Conservation (phyloP, 2,113 vertebrate species). For the Perca fluviatilis region DNA sequence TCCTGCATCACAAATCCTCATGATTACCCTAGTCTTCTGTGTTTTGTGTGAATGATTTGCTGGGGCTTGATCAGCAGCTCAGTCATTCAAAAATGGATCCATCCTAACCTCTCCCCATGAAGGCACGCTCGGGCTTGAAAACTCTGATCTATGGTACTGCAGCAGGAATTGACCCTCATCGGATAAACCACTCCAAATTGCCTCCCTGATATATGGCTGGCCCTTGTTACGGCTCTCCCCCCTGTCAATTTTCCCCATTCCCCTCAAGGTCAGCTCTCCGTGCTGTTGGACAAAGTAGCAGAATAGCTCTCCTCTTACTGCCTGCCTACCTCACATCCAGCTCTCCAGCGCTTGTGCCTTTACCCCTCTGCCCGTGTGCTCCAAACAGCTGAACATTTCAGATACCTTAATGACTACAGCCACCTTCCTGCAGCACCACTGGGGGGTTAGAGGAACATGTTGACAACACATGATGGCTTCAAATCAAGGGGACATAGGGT, state of each 20-base stretch:
- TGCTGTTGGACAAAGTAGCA: conserved; percentile 75
- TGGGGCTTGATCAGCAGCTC: conserved; percentile 64
- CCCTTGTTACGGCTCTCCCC: conserved; percentile 79
- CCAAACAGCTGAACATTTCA: conserved; percentile 52
- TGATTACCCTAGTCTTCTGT: conserved; percentile 70
- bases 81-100: conserved; percentile 74
- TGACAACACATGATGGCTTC: conserved; percentile 56
- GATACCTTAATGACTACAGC: conserved; percentile 61
- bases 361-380: conserved; percentile 27
- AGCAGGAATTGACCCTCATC: conserved; percentile 83
- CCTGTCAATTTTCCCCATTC: conserved; percentile 82
- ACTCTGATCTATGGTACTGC: conserved; percentile 80
- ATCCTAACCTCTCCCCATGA: conserved; percentile 65
- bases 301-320: conserved; percentile 62
- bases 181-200: conserved; percentile 85
- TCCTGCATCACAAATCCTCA: conserved; percentile 75
- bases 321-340: conserved; percentile 46
- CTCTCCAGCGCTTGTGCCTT: conserved; percentile 16
- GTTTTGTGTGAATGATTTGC: conserved; percentile 76
- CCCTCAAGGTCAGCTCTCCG: conserved; percentile 81
- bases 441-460: conserved; percentile 58
- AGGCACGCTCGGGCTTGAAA: conserved; percentile 67
- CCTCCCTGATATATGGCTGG: conserved; percentile 83
- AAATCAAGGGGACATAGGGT: conserved; percentile 44
- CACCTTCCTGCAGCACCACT: conserved; percentile 44